Base-by-base conservation (phyloP, 2,888 invertebrate genomes). In the Hydriomena furcata region DNA sequence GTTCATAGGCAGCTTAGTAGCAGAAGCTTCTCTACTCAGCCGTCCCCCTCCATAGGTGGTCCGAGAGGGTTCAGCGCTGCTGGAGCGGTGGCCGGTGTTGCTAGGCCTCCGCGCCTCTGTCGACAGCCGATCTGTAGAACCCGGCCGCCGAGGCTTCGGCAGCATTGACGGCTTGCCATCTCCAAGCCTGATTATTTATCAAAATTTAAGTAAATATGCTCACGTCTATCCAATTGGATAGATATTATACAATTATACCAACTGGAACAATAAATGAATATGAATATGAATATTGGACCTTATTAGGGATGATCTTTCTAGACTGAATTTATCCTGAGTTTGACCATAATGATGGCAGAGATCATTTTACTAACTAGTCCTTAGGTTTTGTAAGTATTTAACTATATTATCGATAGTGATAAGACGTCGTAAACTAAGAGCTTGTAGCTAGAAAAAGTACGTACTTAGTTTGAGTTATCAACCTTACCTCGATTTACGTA, bases 81-180 rank as follows among this genome's bases (percentile, higher is more conserved):
- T 89, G 0, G 88, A 86, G 0, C 90, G 76, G 8, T 70, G 71
- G 0, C 80, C 79, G 0, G 73, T 60, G 17, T 71, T 66, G 34
- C 84, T 86, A 0, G 86, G 83, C 6, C 84, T 60, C 0, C 80
- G 77, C 0, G 76, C 68, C 40, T 89, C 89, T 1, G 65, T 64
- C 0, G 89, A 88, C 1, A 79, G 55, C 0, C 88, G 79, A 55
- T 89, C 89, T 0, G 73, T 82, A 1, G 89, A 89, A 2, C 77
- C 81, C 1, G 77, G 76, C 0, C 82, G 76, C 0, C 81, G 76
- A 0, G 82, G 84, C 57, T 82, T 82, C 0, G 88, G 89, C 27
- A 90, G 61, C 58, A 88, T 52, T 0, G 89, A 90, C 0, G 75
- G 82, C 50, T 77, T 84, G 27, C 77, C 78, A 58, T 88, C 86